phyloP scores from a whole-genome alignment of 2,888 invertebrate genomes.

The Pyrgus malvae region DNA sequence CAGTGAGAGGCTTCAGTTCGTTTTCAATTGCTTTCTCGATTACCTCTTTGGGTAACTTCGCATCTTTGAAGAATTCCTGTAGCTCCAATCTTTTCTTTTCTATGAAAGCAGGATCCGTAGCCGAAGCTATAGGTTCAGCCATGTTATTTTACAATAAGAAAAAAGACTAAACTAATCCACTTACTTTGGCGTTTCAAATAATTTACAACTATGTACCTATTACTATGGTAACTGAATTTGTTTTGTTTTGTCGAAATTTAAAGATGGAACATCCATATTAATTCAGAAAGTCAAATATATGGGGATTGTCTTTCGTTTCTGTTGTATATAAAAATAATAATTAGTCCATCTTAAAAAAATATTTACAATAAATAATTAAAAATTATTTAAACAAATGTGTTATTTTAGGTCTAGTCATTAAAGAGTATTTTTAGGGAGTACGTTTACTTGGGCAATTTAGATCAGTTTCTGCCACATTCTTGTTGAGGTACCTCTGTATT shows the following conservation, averaged over 20 bases:
- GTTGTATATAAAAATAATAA: too few relatives aligned
- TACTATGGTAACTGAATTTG: constrained; percentile 44
- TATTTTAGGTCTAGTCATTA: too few relatives aligned
- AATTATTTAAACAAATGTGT: too few relatives aligned
- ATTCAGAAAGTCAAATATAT: not conserved
- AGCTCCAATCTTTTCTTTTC: constrained; percentile 61
- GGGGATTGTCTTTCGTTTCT: too few relatives aligned
- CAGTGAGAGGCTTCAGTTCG: constrained; percentile 56
- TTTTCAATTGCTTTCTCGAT: constrained; percentile 66
- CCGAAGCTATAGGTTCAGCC: constrained; percentile 42
- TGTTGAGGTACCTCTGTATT: too few relatives aligned
- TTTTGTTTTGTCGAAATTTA: constrained; percentile 52
- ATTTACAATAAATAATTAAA: too few relatives aligned
- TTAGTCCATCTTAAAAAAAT: too few relatives aligned
- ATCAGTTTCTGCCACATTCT: too few relatives aligned
- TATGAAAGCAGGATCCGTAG: constrained; percentile 46
- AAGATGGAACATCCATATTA: too few relatives aligned
- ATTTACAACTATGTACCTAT: constrained; percentile 32
- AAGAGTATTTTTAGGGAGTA: too few relatives aligned
- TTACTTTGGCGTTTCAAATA: too few relatives aligned
- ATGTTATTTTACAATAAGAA: constrained; percentile 28
- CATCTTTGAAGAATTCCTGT: constrained; percentile 58
- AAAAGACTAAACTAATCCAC: not conserved
- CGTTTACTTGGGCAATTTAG: too few relatives aligned
- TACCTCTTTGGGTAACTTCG: constrained; percentile 53